Evolutionary conservation across 2,888 invertebrate species (phyloP), one percentile per base, ranked within the genome.

Genomic region (Bembecia ichneumoniformis): DNA sequence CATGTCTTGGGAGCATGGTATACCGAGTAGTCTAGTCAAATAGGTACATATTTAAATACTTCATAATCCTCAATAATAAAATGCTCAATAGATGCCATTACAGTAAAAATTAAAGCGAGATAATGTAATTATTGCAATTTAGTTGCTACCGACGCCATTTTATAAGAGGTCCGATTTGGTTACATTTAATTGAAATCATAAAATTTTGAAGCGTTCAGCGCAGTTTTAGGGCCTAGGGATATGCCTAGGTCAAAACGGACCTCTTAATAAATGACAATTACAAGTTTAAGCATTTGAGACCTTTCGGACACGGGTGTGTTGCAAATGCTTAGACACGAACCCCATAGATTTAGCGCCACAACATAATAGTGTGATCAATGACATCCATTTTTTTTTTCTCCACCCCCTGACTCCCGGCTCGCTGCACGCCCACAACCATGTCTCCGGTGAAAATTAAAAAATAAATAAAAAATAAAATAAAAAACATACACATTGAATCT

Each of bases 311-410:
- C 5, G 9, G 28, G 9, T 9, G 9, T 7, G 9, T 28, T 9
- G 28, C 28, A 28, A 28, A 28, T 28, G 28, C 9, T 28, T 28
- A 28, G 14, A 65, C 57, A 64, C 63, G 53, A 59, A 58, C 55
- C 71, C 75, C 64, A 65, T 82, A 82, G 80, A 66, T 55, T 69
- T 84, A 83, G 79, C 62, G 59, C 74, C 78, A 79, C 77, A 66
- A 63, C 65, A 65, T 66, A 74, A 63, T 81, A 81, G 79, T 77
- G 74, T 80, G 75, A 76, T 68, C 89, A 84, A 82, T 86, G 83
- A 86, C 80, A 82, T 84, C 83, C 83, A 74, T 76, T 81, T 82
- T 87, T 76, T 81, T 84, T 82, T 86, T 80, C 71, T 74, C 75
- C 79, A 69, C 72, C 77, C 71, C 68, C 28, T 28, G 70, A 73